Evolutionary conservation across 2,888 invertebrate genomes (phyloP), one percentile per base, ranked within the genome.

Genomic region (Epinotia brunnichana): DNA sequence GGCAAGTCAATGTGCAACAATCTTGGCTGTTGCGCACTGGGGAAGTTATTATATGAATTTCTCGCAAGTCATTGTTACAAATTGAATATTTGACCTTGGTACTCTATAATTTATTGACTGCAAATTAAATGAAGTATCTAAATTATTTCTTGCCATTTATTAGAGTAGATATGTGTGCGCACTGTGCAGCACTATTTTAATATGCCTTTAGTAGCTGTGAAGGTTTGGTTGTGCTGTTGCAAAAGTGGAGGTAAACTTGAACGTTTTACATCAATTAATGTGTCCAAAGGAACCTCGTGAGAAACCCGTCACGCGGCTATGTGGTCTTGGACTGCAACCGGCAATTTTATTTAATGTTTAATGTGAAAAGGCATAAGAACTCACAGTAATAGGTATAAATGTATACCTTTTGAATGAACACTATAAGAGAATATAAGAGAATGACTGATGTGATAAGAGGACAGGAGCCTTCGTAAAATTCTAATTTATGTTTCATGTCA

Each of bases 211-310:
- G 39, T 41, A 21, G 39, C 15, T 53, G n/a, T 29, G 59, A 13
- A 21, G 39, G 41, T 24, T 56, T 39, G 21, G 39, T 54, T 41
- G 15, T 41, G 54, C 39, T 21, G 54, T 66, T 66, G 66, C 54
- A 44, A 70, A 72, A 62, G 15, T 48, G 61, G 77, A 74, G 53
- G 75, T 76, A 75, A 79, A 81, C 77, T 77, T 83, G 81, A 75
- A 79, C 77, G 76, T 77, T 78, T 79, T 85, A 85, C 81, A 86
- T 80, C 83, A 85, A 90, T 88, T 86, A 89, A 85, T 76, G 83
- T 87, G 87, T 87, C 87, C 82, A 77, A 82, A 84, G 78, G 78
- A 78, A 80, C 79, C 81, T 84, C 86, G 85, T 84, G 87, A 85
- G 80, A 76, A 76, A 79, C 79, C 80, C 78, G 82, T 85, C 84